Evolutionary conservation across 2,888 invertebrate species (phyloP), one percentile per base, ranked within the genome.

Genomic region (Xanthorhoe designata): DNA sequence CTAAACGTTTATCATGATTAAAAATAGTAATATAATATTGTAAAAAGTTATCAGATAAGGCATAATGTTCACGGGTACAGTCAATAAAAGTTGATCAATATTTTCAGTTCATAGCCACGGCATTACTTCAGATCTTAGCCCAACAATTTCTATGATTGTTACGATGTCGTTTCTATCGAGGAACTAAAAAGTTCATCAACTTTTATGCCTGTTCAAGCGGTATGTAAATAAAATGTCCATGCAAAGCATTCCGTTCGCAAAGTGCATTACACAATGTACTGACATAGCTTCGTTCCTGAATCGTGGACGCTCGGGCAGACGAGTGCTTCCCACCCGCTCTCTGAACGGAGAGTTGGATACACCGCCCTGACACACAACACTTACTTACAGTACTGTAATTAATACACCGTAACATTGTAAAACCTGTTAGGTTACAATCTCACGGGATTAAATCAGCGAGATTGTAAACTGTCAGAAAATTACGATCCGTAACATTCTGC

Each of bases 301-400:
- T 96, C 97, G 96, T 90, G 98, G 97, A 87, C 97, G 95, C 88
- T 98, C 98, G 75, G 97, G 96, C 81, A 97, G 94, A 69, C 98
- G 96, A 86, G 97, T 98, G 94, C 97, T 98, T 87, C 98, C 98
- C 75, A 98, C 95, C 72, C 98, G 95, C 92, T 98, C 98, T 85
- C 98, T 95, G 94, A 97, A 98, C 79, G 97, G 97, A 78, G 97
- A 97, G 92, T 96, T 97, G 78, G 94, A 94, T 75, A 94, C 94
- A 78, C 95, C 95, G 89, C 94, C 90, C 91, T 94, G 88, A 87
- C 87, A 87, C 89, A 88, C 85, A 86, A 85, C 85, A 84, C 82
- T 74, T 78, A 75, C n/a, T 79, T 88, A 88, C 80, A 66, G 49
- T 61, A 68, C 66, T 70, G 68, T 55, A 61, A 55, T 67, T 49